Percentiles rank a stretch among this genome's conserved stretches.
Evolutionary conservation across 2,888 invertebrate species (phyloP).

Genomic region (Tipula helvola): DNA sequence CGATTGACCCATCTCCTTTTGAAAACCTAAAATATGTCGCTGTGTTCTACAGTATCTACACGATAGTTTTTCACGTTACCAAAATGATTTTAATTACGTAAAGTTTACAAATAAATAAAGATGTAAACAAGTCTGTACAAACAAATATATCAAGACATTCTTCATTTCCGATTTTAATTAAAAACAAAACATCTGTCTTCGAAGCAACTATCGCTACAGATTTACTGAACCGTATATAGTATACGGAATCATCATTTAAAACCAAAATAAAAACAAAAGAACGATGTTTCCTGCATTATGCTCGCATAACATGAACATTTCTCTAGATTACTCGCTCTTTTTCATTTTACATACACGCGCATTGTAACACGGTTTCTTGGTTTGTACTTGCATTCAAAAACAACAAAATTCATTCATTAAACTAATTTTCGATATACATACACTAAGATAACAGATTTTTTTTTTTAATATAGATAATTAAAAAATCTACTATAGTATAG

Average conservation of each 20-base stretch:
- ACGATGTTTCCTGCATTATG: background rate
- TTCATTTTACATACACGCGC: background rate
- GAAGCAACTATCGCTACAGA: background rate
- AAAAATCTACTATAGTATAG: background rate
- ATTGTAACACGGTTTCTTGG: background rate
- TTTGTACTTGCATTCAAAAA: background rate
- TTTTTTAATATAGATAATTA: background rate
- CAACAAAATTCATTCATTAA: background rate
- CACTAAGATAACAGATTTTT: background rate
- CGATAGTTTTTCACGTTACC: background rate
- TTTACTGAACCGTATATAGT: background rate
- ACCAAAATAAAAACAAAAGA: background rate
- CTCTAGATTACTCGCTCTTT: background rate
- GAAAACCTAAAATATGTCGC: no score
- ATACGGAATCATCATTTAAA: no score
- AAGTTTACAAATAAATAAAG: background rate
- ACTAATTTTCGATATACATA: background rate
- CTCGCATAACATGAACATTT: background rate
- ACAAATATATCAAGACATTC: background rate
- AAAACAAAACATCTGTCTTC: background rate
- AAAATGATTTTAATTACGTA: background rate
- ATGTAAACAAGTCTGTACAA: no score
- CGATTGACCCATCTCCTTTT: background rate
- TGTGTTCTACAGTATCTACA: no score
- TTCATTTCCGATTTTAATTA: background rate